Evolutionary conservation across 2,797 vertebrate species (phyloP).

Genomic region (Sebastes melanostomus): DNA sequence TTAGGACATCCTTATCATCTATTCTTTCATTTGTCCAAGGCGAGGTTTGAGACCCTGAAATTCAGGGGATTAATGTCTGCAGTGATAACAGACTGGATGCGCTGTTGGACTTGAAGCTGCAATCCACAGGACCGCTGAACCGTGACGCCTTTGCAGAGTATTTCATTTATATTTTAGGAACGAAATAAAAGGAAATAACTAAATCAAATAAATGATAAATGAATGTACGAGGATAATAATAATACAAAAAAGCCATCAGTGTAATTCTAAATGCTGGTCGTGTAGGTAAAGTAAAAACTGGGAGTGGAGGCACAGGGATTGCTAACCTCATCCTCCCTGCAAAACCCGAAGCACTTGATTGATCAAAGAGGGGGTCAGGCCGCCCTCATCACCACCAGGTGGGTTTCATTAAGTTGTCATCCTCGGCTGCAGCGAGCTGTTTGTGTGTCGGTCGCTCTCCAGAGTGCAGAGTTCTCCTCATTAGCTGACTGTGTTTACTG

Average conservation of each 20-base stretch:
- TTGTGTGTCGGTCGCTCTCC: conserved; percentile 18
- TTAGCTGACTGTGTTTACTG: conserved; percentile 14
- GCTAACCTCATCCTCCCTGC: conserved; percentile 33
- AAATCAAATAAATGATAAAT: conserved; percentile 64
- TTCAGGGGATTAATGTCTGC: conserved; percentile 70
- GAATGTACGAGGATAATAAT: conserved; percentile 1
- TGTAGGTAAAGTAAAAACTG: conserved; percentile 34
- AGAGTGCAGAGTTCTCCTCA: conserved; percentile 5
- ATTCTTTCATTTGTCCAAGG: conserved; percentile 70
- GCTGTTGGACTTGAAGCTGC: conserved; percentile 45
- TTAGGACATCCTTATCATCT: conserved; percentile 69
- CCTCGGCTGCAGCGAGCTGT: conserved; percentile 11
- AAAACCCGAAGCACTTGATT: conserved; percentile 48
- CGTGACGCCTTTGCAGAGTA: conserved; percentile 45
- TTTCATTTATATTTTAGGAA: conserved; percentile 66
- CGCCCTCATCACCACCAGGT: conserved; percentile 58
- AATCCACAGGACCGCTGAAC: conserved; percentile 61
- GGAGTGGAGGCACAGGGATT: conserved; percentile 13
- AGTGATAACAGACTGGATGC: conserved; percentile 66
- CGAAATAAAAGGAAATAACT: conserved; percentile 53
- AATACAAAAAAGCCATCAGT: not conserved
- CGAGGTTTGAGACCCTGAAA: conserved; percentile 58
- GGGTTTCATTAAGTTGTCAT: conserved; percentile 67
- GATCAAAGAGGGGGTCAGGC: conserved; percentile 48
- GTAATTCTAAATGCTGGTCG: conserved; percentile 44